A percentile compares a stretch with the other conserved stretches of the same genome.
Evolutionary conservation across 2,888 invertebrate species (phyloP).

Genomic region (Apantesis nais): DNA sequence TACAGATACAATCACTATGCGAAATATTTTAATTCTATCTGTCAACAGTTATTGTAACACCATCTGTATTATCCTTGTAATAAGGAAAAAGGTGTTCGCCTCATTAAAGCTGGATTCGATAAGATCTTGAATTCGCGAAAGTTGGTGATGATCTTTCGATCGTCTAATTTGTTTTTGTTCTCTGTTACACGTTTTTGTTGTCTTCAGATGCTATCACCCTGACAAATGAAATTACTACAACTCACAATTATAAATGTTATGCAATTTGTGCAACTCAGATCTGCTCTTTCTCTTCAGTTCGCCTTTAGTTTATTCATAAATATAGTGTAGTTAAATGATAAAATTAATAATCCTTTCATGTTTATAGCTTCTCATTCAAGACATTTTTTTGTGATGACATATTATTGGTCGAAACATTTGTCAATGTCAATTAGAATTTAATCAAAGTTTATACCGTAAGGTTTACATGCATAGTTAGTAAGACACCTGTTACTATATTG

Average conservation of each 20-base stretch:
- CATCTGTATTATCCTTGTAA: constrained; percentile 20
- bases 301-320: constrained; percentile 33
- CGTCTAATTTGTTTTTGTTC: constrained; percentile 80
- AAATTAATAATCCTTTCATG: constrained; percentile 35
- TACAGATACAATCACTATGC: constrained; percentile 55
- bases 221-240: constrained; percentile 76
- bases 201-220: constrained; percentile 74
- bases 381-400: constrained; percentile 39
- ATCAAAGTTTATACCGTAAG: constrained; percentile 39
- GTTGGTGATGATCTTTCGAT: constrained; percentile 66
- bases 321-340: constrained; percentile 38
- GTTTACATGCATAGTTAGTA: constrained; percentile 30
- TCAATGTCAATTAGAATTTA: constrained; percentile 47
- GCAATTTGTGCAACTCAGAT: constrained; percentile 67
- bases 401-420: constrained; percentile 38
- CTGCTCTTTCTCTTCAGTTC: constrained; percentile 38
- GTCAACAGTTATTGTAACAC: constrained; percentile 48
- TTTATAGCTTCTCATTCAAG: constrained; percentile 34
- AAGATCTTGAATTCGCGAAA: constrained; percentile 62
- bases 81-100: constrained; percentile 45
- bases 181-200: constrained; percentile 72
- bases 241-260: constrained; percentile 63
- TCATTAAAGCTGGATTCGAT: constrained; percentile 47
- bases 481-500: constrained; percentile 29
- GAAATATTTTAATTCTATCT: constrained; percentile 60